Conservation (phyloP, 2,888 invertebrate genomes). For the Chironomus riparius region DNA sequence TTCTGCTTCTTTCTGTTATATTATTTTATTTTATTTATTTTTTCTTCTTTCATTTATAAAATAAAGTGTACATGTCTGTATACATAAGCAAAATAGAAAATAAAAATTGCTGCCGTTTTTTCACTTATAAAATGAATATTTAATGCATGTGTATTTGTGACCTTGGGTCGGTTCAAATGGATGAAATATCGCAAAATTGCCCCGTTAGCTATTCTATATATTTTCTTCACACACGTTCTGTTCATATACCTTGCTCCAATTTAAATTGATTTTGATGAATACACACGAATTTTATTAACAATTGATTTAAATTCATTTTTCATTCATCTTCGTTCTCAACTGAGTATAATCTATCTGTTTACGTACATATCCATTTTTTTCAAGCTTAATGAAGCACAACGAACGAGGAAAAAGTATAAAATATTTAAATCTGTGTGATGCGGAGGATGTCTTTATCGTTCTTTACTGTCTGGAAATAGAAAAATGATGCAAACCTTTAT, state of each 20-base stretch:
- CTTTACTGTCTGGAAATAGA: background rate
- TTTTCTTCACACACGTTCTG: background rate
- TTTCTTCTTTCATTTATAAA: no score
- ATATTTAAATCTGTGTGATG: background rate
- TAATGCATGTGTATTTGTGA: background rate
- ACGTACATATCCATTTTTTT: background rate
- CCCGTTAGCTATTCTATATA: background rate
- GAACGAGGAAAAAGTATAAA: background rate
- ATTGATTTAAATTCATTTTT: background rate
- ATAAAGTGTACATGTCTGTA: no score
- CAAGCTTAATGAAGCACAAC: background rate
- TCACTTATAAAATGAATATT: background rate
- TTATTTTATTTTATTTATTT: no score
- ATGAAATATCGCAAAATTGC: background rate
- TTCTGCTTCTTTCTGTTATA: background rate
- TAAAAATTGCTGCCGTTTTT: background rate
- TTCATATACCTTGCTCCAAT: background rate
- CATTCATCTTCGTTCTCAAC: no score
- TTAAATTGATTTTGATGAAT: background rate
- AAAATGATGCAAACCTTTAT: background rate
- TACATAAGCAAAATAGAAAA: no score
- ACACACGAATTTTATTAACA: background rate
- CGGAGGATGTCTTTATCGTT: background rate
- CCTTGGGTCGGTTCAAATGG: background rate
- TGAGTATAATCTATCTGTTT: background rate